Percentiles rank a stretch among this genome's conserved stretches.
phyloP scores from a whole-genome alignment of 2,797 vertebrate genomes.

The Bucorvus abyssinicus region DNA sequence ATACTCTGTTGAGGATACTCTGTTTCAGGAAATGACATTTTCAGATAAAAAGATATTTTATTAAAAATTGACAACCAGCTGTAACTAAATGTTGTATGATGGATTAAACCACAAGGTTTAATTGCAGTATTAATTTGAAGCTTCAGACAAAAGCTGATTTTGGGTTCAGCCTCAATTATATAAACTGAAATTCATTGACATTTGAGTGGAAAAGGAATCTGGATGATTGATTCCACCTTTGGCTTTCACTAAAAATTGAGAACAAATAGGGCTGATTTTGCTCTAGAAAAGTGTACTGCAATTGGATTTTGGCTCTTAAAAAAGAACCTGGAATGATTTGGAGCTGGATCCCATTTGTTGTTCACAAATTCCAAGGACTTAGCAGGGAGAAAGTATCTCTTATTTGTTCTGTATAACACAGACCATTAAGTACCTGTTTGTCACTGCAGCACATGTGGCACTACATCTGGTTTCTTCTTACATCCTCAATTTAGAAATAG shows the following conservation, averaged over 20 bases:
- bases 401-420: not conserved
- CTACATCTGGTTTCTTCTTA: slow-evolving; percentile 29
- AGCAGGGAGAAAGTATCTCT: not conserved
- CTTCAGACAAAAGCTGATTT: not conserved
- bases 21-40: not conserved
- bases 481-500: not conserved
- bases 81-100: not conserved
- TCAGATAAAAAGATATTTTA: not conserved
- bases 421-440: not conserved
- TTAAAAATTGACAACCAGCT: not conserved
- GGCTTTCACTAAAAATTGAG: not conserved
- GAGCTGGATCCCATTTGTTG: not conserved
- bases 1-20: not conserved
- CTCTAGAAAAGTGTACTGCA: not conserved
- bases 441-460: not conserved
- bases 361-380: not conserved
- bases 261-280: not conserved
- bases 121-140: not conserved
- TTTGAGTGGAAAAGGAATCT: not conserved
- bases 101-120: not conserved
- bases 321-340: not conserved
- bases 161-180: not conserved
- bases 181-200: not conserved
- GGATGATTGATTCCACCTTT: not conserved
- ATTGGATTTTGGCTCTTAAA: not conserved